A percentile compares a stretch with the other conserved stretches of the same genome.
Evolutionary conservation across 1,140 invertebrate genomes (phyloP).

Genomic region (Drosophila dunni): DNA sequence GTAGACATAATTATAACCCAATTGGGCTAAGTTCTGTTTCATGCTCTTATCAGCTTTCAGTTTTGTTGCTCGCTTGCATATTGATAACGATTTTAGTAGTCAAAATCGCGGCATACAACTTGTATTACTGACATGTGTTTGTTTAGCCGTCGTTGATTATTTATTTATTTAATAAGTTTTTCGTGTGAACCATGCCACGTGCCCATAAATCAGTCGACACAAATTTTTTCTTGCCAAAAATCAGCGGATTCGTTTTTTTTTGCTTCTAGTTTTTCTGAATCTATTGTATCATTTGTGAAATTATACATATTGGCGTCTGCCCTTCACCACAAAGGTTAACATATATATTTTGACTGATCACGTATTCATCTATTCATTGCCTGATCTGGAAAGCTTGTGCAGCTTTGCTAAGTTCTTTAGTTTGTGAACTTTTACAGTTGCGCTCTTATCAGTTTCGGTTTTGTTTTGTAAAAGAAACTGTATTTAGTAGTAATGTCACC

Average conservation of each 20-base stretch:
- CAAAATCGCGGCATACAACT: conserved; percentile 49
- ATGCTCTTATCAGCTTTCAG: conserved; percentile 53
- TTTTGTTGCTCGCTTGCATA: conserved; percentile 31
- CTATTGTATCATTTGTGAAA: background rate
- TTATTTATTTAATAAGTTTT: conserved; percentile 51
- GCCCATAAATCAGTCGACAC: conserved; percentile 60
- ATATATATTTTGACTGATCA: conserved; percentile 5
- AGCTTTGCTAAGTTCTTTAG: background rate
- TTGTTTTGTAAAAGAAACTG: conserved; percentile 1
- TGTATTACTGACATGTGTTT: conserved; percentile 46
- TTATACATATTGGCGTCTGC: background rate
- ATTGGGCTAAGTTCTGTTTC: background rate
- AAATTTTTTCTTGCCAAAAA: conserved; percentile 23
- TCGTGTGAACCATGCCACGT: conserved; percentile 57
- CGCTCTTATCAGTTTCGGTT: background rate
- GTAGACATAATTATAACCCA: conserved; percentile 24
- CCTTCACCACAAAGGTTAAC: conserved; percentile 3
- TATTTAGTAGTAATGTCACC: background rate
- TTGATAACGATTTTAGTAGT: conserved; percentile 64
- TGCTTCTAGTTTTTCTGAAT: background rate
- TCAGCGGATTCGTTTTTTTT: background rate
- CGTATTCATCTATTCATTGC: conserved; percentile 1
- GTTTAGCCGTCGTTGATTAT: conserved; percentile 32
- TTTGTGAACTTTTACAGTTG: background rate
- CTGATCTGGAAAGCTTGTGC: background rate